Base-by-base conservation (phyloP, 2,113 vertebrate species). In the Thunnus thynnus region DNA sequence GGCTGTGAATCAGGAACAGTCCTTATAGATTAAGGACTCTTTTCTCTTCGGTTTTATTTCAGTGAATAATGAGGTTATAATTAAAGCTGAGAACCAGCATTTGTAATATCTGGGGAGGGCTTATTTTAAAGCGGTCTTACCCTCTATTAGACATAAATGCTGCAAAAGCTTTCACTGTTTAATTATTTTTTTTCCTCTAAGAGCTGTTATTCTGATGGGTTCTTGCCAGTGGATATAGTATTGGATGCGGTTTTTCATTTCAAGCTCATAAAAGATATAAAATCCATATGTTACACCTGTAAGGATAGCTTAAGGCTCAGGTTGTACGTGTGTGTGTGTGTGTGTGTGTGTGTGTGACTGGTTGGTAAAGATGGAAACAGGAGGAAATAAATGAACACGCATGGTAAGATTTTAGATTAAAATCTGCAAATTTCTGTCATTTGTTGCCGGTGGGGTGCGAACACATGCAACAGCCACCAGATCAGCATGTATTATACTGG, bases 261-360 rank as follows among this genome's bases (percentile, higher is more conserved):
- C 47, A 61, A 57, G 20, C 76, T 85, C 55, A 73, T 70, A 74
- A 84, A 83, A 85, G 76, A 85, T 75, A 48, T 62, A 54, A 47
- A 72, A 67, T 77, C 36, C 14, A 32, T 50, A 32, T 70, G 74
- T 74, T 69, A 74, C 83, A 82, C 76, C 64, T 86, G 80, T 66
- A 82, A 70, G 41, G 48, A 36, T 44, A 56, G 87, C 75, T 82
- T 6, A 20, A 60, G 72, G 87, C 79, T 62, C 36, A 67, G 55
- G 22, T 13, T 82, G 82, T 32, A 17, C 32, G 5, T 47, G 65
- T 16, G n/a, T 78, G 86, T 72, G 72, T 55, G 4, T 55, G 52
- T 72, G 72, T 55, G 4, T 55, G 52, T n/a, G 13, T 52, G 51
- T 12, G 8, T 52, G 47, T 14, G 14, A 14, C 47, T 12, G 52